A percentile compares a stretch with the other conserved stretches of the same genome.
Evolutionary conservation across 2,113 vertebrate species (phyloP).

Genomic region (Protobothrops mucrosquamatus): DNA sequence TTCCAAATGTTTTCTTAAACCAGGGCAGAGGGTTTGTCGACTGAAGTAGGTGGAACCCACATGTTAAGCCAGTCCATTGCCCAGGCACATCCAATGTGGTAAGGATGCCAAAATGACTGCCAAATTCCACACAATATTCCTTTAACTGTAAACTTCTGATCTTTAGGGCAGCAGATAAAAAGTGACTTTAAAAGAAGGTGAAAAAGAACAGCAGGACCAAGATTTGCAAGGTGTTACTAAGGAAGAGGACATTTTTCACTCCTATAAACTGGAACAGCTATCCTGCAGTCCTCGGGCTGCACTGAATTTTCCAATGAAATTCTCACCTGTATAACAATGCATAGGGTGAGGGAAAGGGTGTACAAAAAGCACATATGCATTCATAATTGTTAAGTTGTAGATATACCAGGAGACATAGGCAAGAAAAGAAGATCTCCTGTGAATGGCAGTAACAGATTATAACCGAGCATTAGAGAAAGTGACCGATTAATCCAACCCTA

Average conservation of each 20-base stretch:
- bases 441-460: conserved; percentile 3
- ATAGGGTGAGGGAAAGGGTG: neutral
- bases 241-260: neutral
- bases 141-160: neutral
- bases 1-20: neutral
- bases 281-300: neutral
- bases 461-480: neutral
- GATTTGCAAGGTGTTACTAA: neutral
- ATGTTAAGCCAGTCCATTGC: neutral
- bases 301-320: neutral
- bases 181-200: neutral
- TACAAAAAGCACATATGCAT: neutral
- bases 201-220: neutral
- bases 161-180: neutral
- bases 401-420: neutral
- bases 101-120: neutral
- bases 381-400: neutral
- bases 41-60: neutral
- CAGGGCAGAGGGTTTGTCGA: neutral
- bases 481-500: neutral
- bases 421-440: neutral
- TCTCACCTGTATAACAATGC: neutral
- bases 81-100: neutral
- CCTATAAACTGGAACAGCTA: neutral
- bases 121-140: neutral